Conservation (phyloP, 1,140 invertebrate species). For the Drosophila trapezifrons region DNA sequence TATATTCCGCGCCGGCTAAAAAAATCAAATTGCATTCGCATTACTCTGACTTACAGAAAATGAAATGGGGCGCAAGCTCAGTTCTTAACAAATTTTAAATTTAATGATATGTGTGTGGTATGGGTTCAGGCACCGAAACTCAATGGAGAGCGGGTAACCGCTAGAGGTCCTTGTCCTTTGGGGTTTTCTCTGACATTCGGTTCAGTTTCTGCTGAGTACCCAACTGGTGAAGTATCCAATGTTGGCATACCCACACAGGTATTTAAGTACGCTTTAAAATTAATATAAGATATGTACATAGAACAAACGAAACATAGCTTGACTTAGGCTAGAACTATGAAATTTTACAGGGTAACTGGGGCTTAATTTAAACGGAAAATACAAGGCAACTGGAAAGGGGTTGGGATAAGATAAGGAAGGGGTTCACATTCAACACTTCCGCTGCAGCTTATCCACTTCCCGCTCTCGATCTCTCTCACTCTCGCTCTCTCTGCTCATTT, state of each 20-base stretch:
- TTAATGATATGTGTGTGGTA: conserved; percentile 27
- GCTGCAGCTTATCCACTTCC: background rate
- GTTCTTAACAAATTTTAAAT: conserved; percentile 12
- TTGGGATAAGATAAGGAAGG: conserved; percentile 6
- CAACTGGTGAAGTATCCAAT: background rate
- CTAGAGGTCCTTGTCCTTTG: conserved; percentile 19
- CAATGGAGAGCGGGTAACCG: conserved; percentile 9
- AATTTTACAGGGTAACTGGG: conserved; percentile 23
- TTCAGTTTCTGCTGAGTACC: background rate
- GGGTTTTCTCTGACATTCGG: conserved; percentile 5
- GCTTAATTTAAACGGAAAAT: conserved; percentile 7
- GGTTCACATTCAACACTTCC: background rate
- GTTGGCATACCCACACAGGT: conserved; percentile 10
- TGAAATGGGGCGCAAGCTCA: conserved; percentile 7
- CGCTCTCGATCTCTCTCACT: no score
- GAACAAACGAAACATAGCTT: conserved; percentile 36
- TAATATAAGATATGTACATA: conserved; percentile 42
- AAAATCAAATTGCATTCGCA: conserved; percentile 52
- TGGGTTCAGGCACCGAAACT: conserved; percentile 24
- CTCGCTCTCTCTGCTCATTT: conserved; percentile 64
- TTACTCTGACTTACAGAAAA: conserved; percentile 28
- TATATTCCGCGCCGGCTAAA: conserved; percentile 68
- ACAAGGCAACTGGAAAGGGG: conserved; percentile 5
- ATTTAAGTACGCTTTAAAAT: conserved; percentile 19
- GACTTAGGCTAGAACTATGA: conserved; percentile 21